These are phyloP conservation scores for Tetrapedia diversipes DNA, from an alignment of 2,888 invertebrate species.

Conservation along the genomic window DNA sequence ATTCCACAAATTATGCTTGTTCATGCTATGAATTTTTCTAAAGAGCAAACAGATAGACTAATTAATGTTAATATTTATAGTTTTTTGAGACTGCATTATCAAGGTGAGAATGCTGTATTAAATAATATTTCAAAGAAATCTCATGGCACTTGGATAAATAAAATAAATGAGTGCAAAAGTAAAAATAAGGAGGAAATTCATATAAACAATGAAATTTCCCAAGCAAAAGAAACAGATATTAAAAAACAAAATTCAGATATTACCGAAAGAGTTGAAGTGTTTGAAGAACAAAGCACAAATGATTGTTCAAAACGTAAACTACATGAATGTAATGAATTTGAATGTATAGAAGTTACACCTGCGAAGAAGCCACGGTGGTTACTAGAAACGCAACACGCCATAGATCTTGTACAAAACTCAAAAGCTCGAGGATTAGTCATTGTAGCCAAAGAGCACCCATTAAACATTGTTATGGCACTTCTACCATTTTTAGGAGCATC, in stretches of 20 bases:
- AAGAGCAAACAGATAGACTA: constrained; percentile 88
- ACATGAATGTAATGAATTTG: constrained; percentile 56
- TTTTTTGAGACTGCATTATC: constrained; percentile 88
- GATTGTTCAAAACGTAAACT: constrained; percentile 66
- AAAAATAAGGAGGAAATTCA: neutral
- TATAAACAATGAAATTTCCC: neutral
- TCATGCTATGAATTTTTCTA: constrained; percentile 90
- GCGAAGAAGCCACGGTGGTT: constrained; percentile 74
- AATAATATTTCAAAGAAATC: constrained; percentile 47
- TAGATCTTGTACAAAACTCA: constrained; percentile 84
- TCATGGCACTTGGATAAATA: neutral
- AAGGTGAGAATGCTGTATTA: constrained; percentile 81
- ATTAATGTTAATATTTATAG: constrained; percentile 91
- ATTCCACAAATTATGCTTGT: constrained; percentile 91
- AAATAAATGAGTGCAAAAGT: neutral
- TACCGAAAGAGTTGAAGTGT: constrained; percentile 20
- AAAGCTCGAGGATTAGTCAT: constrained; percentile 91
- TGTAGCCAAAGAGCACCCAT: constrained; percentile 93
- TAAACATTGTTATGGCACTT: constrained; percentile 89
- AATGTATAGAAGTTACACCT: constrained; percentile 19
- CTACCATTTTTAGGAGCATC: constrained; percentile 91
- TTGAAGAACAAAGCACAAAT: neutral
- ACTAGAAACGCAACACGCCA: constrained; percentile 82
- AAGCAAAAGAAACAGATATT: neutral
- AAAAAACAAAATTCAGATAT: neutral